Evolutionary conservation across 2,797 vertebrate genomes (phyloP), one percentile per base, ranked within the genome.

Genomic region (Cynodonichthys magdalenae): DNA sequence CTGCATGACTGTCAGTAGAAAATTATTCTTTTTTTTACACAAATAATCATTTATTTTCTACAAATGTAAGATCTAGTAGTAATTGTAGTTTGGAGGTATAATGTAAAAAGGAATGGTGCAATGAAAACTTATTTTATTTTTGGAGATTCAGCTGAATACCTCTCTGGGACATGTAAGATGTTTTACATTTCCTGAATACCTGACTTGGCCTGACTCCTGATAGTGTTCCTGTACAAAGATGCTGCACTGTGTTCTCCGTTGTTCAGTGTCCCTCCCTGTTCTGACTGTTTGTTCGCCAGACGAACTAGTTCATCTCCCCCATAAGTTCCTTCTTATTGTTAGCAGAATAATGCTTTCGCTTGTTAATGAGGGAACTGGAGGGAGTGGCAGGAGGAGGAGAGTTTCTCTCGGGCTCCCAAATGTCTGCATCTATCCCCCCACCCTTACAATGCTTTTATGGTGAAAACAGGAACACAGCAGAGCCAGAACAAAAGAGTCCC

Each of bases 391-490:
- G 24, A 45, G 50, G 51, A 5, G 57, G 10, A 69, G 53, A 15
- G 15, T 80, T 85, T 71, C 59, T 68, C 12, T 48, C 28, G 46
- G 76, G 81, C 78, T 86, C 83, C 84, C 64, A 36, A 42, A 60
- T 62, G 85, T 87, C 81, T 86, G 73, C 63, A 53, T 59, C 41
- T 41, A 65, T 51, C 59, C 52, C 55, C 66, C 44, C 55, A 41
- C 61, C 12, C 66, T 39, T 52, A 52, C 46, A 6, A 48, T 5
- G 46, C 51, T 46, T 76, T 59, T 28, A 63, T 50, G 71, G 29
- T 76, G 75, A 84, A 89, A 91, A 91, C 89, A 90, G 89, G 89
- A 91, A 90, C 65, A 79, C 45, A 36, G 47, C 28, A 20, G 55
- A 62, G 63, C 50, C 27, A 39, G 75, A 77, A 89, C 84, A 89